phyloP scores from a whole-genome alignment of 2,113 vertebrate genomes.

The Mionectes macconnelli region DNA sequence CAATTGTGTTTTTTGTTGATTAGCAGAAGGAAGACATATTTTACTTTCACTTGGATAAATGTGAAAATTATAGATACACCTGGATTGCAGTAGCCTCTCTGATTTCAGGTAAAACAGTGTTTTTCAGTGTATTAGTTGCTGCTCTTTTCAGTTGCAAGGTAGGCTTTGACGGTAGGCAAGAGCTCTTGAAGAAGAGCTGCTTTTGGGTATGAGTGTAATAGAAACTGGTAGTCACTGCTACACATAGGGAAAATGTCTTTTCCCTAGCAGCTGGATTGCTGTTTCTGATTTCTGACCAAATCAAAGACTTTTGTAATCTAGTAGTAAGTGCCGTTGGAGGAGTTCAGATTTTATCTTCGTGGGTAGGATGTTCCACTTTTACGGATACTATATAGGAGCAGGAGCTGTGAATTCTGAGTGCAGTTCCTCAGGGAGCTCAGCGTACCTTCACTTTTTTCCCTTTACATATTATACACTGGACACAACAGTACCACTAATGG shows the following conservation, averaged over 20 bases:
- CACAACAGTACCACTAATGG: neutral
- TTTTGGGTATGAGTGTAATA: neutral
- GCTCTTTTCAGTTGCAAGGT: neutral
- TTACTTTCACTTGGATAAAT: neutral
- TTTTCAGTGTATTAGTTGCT: neutral
- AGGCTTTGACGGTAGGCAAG: neutral
- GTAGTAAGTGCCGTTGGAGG: neutral
- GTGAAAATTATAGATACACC: neutral
- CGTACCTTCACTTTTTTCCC: neutral
- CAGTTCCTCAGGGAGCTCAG: neutral
- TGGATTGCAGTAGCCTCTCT: neutral
- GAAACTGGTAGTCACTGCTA: neutral
- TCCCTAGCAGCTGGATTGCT: neutral
- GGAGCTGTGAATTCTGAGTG: neutral
- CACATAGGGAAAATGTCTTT: neutral
- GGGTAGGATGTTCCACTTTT: neutral
- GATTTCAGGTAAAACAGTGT: neutral
- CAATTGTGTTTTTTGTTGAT: neutral
- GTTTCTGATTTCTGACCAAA: neutral
- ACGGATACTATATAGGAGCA: neutral
- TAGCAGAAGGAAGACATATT: neutral
- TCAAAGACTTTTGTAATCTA: neutral
- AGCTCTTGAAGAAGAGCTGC: neutral
- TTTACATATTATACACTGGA: neutral
- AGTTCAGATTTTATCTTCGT: neutral